These are phyloP conservation scores for Pelecanus crispus DNA, from an alignment of 2,113 vertebrate species.

Conservation along the genomic window DNA sequence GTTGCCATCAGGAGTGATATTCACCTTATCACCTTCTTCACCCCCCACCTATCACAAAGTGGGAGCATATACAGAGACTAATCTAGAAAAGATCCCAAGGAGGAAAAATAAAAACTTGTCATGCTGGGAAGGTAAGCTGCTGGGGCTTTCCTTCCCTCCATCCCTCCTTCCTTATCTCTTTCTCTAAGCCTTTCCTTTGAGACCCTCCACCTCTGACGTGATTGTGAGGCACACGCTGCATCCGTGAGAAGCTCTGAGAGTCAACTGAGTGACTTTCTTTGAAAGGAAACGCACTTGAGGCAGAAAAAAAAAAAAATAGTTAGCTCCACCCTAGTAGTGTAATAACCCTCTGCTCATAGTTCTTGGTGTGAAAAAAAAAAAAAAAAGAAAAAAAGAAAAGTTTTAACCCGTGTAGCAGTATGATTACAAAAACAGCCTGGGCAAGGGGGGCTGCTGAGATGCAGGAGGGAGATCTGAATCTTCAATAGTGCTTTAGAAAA, in stretches of 20 bases:
- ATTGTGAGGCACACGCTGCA: not conserved
- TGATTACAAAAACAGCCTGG: not conserved
- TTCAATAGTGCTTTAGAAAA: rapidly evolving
- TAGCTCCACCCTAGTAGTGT: not conserved
- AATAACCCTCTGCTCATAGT: not conserved
- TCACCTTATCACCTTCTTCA: not conserved
- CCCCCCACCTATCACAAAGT: no score
- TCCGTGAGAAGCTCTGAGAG: not conserved
- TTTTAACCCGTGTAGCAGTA: not conserved
- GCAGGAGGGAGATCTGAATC: not conserved
- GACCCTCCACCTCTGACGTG: not conserved
- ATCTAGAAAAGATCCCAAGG: not conserved
- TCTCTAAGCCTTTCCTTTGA: not conserved
- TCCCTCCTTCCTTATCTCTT: not conserved
- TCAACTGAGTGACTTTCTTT: not conserved
- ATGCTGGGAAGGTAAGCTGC: not conserved
- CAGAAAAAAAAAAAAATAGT: not conserved
- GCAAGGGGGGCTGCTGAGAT: not conserved
- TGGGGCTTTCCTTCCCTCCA: not conserved
- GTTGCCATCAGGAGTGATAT: not conserved
- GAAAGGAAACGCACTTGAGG: not conserved
- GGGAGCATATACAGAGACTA: not conserved
- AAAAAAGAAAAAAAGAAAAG: not conserved
- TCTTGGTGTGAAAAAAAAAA: not conserved
- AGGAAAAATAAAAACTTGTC: not conserved